These are phyloP conservation scores for Megathymus violae DNA, from an alignment of 1,140 invertebrate species.

Conservation along the genomic window DNA sequence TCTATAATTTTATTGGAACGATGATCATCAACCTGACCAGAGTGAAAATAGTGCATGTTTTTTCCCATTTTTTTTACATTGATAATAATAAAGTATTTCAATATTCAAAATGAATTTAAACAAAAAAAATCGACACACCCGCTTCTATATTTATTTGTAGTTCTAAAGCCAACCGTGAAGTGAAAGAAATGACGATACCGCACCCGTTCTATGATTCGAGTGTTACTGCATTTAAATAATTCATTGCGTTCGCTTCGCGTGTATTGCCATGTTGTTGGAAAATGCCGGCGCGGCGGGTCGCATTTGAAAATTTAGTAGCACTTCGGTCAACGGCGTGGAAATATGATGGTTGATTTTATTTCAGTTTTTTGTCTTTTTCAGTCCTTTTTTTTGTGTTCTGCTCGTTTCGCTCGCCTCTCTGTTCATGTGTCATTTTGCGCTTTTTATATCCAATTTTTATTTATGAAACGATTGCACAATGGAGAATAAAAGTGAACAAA, in stretches of 20 bases:
- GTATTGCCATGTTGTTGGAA: constrained; percentile 11
- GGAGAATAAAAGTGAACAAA: constrained; percentile 21
- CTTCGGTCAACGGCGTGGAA: constrained; percentile 8
- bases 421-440: constrained; percentile 5
- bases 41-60: no score
- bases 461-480: constrained; percentile 14
- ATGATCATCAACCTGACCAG: no score
- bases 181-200: background rate
- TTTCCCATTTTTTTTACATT: no score
- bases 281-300: constrained; percentile 2
- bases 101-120: background rate
- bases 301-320: constrained; percentile 15
- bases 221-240: constrained; percentile 37
- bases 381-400: constrained; percentile 2
- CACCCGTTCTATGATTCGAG: background rate
- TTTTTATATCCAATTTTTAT: constrained; percentile 28
- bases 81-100: no score
- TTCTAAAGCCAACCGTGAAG: constrained; percentile 17
- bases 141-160: no score
- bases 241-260: constrained; percentile 15
- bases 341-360: constrained; percentile 21
- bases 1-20: no score
- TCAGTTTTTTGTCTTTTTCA: constrained; percentile 4
- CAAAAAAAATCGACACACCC: constrained; percentile 20
- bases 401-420: background rate